Conservation (phyloP, 2,113 vertebrate genomes). For the Toxotes jaculatrix region DNA sequence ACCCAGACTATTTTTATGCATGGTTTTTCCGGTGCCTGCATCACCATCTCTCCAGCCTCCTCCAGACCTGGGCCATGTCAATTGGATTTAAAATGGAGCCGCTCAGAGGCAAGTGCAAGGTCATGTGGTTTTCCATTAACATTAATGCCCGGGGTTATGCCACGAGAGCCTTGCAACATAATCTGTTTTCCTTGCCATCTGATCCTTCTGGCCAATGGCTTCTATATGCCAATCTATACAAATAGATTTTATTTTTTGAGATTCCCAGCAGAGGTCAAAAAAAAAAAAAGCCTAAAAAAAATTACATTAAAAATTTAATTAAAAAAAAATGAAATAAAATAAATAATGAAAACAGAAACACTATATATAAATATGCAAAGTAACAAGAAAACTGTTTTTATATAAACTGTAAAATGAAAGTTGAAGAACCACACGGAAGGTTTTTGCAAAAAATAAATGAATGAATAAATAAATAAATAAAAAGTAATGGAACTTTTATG, state of each 20-base stretch:
- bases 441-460: background rate
- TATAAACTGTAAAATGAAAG: background rate
- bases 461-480: background rate
- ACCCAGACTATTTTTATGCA: slow-evolving; percentile 43
- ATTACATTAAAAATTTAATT: background rate
- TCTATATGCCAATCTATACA: slow-evolving; percentile 65
- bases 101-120: slow-evolving; percentile 70
- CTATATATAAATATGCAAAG: too few species aligned
- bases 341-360: too few species aligned
- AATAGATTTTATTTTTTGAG: slow-evolving; percentile 58
- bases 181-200: slow-evolving; percentile 77
- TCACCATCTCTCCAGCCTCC: slow-evolving; percentile 37
- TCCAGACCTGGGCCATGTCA: slow-evolving; percentile 62
- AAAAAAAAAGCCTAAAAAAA: background rate
- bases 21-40: slow-evolving; percentile 66
- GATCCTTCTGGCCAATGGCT: slow-evolving; percentile 63
- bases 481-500: background rate
- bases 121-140: slow-evolving; percentile 80
- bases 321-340: too few species aligned
- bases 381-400: background rate
- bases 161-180: slow-evolving; percentile 63
- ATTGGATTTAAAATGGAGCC: slow-evolving; percentile 74
- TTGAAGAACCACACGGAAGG: background rate
- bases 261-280: slow-evolving; percentile 35
- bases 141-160: slow-evolving; percentile 74